Evolutionary conservation across 2,797 vertebrate genomes (phyloP).

Genomic region (Lepus townsendii): DNA sequence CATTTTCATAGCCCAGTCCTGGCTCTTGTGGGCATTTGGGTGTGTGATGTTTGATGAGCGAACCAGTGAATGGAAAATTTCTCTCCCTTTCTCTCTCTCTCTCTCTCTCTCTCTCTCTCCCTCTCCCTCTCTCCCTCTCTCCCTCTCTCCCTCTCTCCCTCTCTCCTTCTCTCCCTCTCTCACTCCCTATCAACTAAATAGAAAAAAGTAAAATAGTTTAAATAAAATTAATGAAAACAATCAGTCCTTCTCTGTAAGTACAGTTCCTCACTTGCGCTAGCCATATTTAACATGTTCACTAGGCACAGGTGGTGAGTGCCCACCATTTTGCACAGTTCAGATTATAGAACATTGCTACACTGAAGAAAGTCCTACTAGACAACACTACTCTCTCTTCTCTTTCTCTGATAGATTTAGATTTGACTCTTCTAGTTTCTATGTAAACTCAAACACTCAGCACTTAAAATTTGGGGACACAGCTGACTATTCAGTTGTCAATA

Average conservation of each 20-base stretch:
- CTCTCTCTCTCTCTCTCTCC: too few relatives aligned
- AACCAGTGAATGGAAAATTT: too few relatives aligned
- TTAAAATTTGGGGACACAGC: neutral
- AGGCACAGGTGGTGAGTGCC: rapidly evolving
- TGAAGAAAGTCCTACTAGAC: neutral
- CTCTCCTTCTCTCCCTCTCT: too few relatives aligned
- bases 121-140: too few relatives aligned
- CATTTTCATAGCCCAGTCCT: too few relatives aligned
- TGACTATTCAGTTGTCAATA: neutral
- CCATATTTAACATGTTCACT: rapidly evolving
- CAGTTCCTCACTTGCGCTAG: rapidly evolving
- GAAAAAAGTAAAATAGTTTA: neutral
- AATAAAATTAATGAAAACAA: neutral
- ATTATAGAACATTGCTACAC: rapidly evolving
- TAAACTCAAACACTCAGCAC: neutral
- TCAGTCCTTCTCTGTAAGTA: neutral
- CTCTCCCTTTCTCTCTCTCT: too few relatives aligned
- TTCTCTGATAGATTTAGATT: neutral
- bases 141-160: too few relatives aligned
- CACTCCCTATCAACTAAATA: neutral
- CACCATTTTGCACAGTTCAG: rapidly evolving
- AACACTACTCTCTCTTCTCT: neutral
- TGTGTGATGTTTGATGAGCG: too few relatives aligned
- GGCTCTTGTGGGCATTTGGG: too few relatives aligned
- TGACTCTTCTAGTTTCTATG: neutral